Conservation (phyloP, 2,113 vertebrate genomes). For the Prolemur simus region DNA sequence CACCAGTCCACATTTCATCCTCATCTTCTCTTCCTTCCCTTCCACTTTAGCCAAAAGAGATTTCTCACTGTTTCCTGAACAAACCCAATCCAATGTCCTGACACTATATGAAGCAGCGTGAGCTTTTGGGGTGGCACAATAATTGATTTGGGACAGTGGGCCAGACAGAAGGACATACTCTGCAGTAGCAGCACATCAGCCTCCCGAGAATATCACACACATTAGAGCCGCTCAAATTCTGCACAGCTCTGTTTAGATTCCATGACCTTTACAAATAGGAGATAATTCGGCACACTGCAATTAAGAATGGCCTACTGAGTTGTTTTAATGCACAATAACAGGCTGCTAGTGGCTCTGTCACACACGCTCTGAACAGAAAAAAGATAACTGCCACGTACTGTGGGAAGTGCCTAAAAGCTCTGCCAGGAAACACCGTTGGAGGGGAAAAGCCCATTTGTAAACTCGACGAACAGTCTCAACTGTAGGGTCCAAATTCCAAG, state of each 20-base stretch:
- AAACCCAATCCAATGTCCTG: background rate
- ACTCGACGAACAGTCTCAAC: background rate
- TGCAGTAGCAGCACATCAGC: background rate
- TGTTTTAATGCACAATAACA: background rate
- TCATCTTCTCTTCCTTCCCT: background rate
- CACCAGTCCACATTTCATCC: background rate
- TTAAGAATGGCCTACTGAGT: background rate
- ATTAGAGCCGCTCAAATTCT: background rate
- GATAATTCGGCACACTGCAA: background rate
- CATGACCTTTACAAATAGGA: constrained; percentile 17
- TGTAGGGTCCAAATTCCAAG: background rate
- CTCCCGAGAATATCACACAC: background rate
- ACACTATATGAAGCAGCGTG: background rate
- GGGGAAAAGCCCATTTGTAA: background rate
- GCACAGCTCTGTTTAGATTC: background rate
- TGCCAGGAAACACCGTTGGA: background rate
- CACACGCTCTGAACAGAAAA: background rate
- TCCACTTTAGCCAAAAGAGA: background rate
- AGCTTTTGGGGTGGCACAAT: background rate
- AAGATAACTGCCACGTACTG: background rate
- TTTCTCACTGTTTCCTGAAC: background rate
- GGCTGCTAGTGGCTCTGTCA: background rate
- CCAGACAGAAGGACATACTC: background rate
- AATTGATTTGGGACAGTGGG: background rate
- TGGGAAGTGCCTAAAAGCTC: background rate